These are phyloP conservation scores for Lasioglossum malachurum DNA, from an alignment of 2,888 invertebrate genomes.

Conservation along the genomic window DNA sequence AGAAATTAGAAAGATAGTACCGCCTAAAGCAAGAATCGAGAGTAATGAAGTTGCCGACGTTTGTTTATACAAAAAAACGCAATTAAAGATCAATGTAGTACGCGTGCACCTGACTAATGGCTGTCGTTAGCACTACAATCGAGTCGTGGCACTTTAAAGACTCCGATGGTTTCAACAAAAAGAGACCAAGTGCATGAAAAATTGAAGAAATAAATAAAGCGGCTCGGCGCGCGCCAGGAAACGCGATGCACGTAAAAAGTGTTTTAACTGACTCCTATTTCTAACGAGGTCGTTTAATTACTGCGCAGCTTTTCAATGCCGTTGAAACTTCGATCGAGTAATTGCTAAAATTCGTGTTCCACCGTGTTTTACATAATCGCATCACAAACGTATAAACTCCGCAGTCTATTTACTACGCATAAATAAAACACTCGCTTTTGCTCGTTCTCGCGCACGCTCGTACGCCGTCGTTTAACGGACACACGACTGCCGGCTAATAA, in stretches of 20 bases:
- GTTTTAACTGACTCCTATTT: not conserved
- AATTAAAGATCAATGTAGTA: too few relatives aligned
- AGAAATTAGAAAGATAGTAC: too few relatives aligned
- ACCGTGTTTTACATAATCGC: not conserved
- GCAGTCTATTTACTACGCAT: not conserved
- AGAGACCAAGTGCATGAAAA: too few relatives aligned
- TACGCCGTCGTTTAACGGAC: not conserved
- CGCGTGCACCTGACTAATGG: too few relatives aligned
- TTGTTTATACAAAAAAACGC: too few relatives aligned
- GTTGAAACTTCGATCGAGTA: not conserved
- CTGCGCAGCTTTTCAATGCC: not conserved
- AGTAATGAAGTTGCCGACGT: too few relatives aligned
- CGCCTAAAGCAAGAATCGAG: too few relatives aligned
- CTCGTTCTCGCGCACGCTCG: not conserved
- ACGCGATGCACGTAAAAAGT: not conserved
- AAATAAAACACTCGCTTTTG: not conserved
- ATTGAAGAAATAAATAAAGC: too few relatives aligned
- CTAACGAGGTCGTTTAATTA: not conserved
- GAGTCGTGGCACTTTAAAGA: too few relatives aligned
- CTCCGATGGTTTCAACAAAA: too few relatives aligned
- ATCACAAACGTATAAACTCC: not conserved
- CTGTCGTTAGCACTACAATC: too few relatives aligned
- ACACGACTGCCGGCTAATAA: not conserved
- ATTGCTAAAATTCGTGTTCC: not conserved
- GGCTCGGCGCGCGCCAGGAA: not conserved